Conservation (phyloP, 2,113 vertebrate genomes). For the Bettongia penicillata region DNA sequence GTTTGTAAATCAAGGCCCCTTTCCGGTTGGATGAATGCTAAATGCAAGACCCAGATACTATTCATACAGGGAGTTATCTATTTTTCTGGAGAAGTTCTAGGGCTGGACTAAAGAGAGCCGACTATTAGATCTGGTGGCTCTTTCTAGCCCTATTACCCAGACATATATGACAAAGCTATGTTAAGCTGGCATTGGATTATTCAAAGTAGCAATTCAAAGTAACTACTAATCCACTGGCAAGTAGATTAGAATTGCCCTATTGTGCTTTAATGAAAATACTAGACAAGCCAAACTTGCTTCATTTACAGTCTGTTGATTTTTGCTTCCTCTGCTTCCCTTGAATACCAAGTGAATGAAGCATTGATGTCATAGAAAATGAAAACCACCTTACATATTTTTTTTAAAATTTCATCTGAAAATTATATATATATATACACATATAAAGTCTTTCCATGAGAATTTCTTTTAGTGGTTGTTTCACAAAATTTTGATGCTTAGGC, state of each 20-base stretch:
- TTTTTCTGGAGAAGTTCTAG: constrained; percentile 33
- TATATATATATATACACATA: not conserved
- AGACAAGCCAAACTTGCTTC: not conserved
- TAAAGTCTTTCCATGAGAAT: not conserved
- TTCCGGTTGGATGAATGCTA: constrained; percentile 74
- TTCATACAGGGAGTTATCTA: constrained; percentile 45
- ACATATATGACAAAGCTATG: constrained; percentile 17
- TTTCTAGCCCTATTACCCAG: constrained; percentile 23
- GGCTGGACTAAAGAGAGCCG: not conserved
- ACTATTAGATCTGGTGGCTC: constrained; percentile 7
- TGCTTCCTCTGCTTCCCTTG: not conserved
- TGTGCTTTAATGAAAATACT: not conserved
- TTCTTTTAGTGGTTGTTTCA: not conserved
- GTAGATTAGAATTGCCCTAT: constrained; percentile 5
- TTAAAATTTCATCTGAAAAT: not conserved
- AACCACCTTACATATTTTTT: not conserved
- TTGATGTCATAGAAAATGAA: not conserved
- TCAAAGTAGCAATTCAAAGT: constrained; percentile 45
- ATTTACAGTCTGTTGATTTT: not conserved
- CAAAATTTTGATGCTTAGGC: not conserved
- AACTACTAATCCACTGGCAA: constrained; percentile 29
- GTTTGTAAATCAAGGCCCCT: constrained; percentile 75
- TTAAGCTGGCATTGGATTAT: constrained; percentile 33
- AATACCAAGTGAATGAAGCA: not conserved
- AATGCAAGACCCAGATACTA: constrained; percentile 67